Base-by-base conservation (phyloP, 2,113 vertebrate species). In the Hyperopisus bebe region DNA sequence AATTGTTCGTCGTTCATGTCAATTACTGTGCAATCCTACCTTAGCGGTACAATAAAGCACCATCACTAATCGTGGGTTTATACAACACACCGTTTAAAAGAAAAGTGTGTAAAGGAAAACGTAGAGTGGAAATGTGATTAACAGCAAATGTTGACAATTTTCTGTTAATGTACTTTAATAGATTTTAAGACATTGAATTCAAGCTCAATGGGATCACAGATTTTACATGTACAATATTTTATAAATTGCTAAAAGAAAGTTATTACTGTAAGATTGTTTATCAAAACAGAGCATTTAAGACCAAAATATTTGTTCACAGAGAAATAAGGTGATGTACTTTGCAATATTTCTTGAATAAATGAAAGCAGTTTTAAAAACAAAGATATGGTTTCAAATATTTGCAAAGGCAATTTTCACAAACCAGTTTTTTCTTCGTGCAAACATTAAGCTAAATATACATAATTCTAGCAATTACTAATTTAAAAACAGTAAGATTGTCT, bases 151-250 rank as follows among this genome's bases (percentile, higher is more conserved):
- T 3, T 62, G 31, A 31, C 6, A 44, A 46, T n/a, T 39, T 48
- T 15, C 39, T 83, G 90, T 90, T 90, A 90, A 89, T 35, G 88
- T 90, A 89, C 95, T 95, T 94, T 93, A 94, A 93, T 91, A 7
- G 91, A 96, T 96, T 97, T 96, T 95, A 96, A 96, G 97, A 97
- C 96, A 96, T 95, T 94, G 96, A 96, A 96, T 94, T 93, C 96
- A 97, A 96, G 96, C 95, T 95, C 95, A 96, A 95, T 96, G 96
- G 96, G 96, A 97, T 95, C 96, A 97, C 96, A 96, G 95, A 95
- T 96, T 96, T 96, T 94, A 96, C 95, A 97, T 92, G 92, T 94
- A 96, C 92, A 90, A 95, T 93, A 90, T 92, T 95, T 95, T 95
- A 95, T 94, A 96, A 95, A 95, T 94, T 93, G 94, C 94, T 92